A percentile compares a stretch with the other conserved stretches of the same genome.
phyloP scores from a whole-genome alignment of 2,888 invertebrate genomes.

The Troides aeacus region DNA sequence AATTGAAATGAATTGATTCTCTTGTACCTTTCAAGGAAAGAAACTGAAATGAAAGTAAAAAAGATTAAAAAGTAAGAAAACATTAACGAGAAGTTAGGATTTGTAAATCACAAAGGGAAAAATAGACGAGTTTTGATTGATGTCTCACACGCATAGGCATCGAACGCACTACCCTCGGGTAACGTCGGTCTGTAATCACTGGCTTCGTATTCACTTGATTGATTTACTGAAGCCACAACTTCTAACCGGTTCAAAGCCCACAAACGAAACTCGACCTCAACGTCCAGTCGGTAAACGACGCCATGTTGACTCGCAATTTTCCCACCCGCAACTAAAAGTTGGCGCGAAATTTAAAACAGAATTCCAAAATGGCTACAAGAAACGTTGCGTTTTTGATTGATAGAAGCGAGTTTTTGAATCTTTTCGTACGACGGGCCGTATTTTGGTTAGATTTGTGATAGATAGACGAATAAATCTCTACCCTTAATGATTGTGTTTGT shows the following conservation, averaged over 20 bases:
- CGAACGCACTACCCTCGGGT: slow-evolving; percentile 37
- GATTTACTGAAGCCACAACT: slow-evolving; percentile 43
- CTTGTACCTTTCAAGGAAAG: slow-evolving; percentile 3
- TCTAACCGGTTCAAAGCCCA: slow-evolving; percentile 16
- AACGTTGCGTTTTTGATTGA: slow-evolving; percentile 33
- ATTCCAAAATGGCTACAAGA: slow-evolving; percentile 32
- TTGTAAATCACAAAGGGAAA: slow-evolving; percentile 42
- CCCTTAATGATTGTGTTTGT: background rate
- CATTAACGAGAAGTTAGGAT: slow-evolving; percentile 34
- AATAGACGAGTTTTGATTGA: slow-evolving; percentile 64
- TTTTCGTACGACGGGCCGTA: slow-evolving; percentile 26
- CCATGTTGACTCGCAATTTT: slow-evolving; percentile 23
- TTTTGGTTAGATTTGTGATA: slow-evolving; percentile 15
- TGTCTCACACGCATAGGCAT: slow-evolving; percentile 44
- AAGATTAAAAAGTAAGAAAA: slow-evolving; percentile 10
- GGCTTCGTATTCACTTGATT: slow-evolving; percentile 42
- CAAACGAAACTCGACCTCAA: slow-evolving; percentile 29
- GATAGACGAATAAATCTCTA: slow-evolving; percentile 7
- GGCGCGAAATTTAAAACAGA: slow-evolving; percentile 30
- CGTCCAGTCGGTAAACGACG: slow-evolving; percentile 14
- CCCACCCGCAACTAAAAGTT: slow-evolving; percentile 30
- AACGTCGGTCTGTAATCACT: slow-evolving; percentile 44
- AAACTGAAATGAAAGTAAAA: background rate
- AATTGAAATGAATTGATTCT: background rate
- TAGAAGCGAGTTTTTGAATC: slow-evolving; percentile 33